These are phyloP conservation scores for Drosophila paramelanica DNA, from an alignment of 2,888 invertebrate genomes.

Conservation along the genomic window DNA sequence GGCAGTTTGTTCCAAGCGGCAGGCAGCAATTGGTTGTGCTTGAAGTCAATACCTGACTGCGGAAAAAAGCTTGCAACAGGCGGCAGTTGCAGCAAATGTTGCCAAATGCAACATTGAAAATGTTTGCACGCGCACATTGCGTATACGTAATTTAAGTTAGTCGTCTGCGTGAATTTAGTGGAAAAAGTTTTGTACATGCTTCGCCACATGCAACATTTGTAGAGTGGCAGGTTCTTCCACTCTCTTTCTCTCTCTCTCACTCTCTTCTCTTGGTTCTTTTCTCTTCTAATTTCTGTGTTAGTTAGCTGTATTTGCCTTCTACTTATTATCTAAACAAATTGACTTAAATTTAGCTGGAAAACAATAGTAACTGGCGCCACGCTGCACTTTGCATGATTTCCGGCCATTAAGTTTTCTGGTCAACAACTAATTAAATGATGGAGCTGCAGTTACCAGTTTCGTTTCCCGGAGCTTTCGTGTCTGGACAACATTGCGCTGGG, in stretches of 20 bases:
- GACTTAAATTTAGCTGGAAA: constrained; percentile 61
- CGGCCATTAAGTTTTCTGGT: constrained; percentile 56
- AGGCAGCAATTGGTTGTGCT: neutral
- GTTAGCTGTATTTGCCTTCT: constrained; percentile 21
- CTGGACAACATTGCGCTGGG: constrained; percentile 36
- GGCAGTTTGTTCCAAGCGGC: constrained; percentile 26
- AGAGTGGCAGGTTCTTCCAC: neutral
- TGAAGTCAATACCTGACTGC: neutral
- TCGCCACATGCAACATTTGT: constrained; percentile 33
- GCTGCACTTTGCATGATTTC: constrained; percentile 63
- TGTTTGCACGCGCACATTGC: constrained; percentile 45
- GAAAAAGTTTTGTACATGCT: constrained; percentile 25
- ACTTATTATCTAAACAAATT: constrained; percentile 72
- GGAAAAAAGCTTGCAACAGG: constrained; percentile 4
- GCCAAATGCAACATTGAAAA: constrained; percentile 27
- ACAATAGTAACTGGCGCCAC: constrained; percentile 43
- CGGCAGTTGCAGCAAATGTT: constrained; percentile 9
- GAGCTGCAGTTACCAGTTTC: constrained; percentile 23
- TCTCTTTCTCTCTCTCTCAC: neutral
- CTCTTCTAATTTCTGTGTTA: too few species aligned
- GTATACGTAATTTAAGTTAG: constrained; percentile 60
- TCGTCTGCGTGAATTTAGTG: constrained; percentile 16
- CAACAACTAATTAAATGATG: constrained; percentile 26
- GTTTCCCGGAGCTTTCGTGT: constrained; percentile 33
- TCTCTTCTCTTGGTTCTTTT: neutral